These are phyloP conservation scores for Prionace glauca DNA, from an alignment of 2,797 vertebrate species.

Conservation along the genomic window DNA sequence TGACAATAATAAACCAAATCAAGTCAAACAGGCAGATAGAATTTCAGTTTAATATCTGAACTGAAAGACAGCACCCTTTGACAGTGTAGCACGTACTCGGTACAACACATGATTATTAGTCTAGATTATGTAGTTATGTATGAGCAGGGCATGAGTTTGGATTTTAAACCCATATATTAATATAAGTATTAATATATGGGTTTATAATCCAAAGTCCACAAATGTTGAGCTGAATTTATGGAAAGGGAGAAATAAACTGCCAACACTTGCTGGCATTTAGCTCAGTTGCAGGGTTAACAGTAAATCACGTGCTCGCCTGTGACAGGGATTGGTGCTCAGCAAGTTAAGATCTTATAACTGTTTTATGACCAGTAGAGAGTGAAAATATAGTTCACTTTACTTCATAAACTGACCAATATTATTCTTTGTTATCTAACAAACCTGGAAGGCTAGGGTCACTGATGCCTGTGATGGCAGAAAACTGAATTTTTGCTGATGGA, in stretches of 20 bases:
- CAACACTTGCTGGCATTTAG: not conserved
- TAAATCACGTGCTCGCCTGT: not conserved
- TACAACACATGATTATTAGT: not conserved
- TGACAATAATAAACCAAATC: too few relatives aligned
- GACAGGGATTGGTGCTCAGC: not conserved
- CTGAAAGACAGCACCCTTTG: not conserved
- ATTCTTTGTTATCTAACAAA: not conserved
- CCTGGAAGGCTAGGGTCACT: not conserved
- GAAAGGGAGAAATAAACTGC: not conserved
- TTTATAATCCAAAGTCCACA: not conserved
- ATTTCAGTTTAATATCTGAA: not conserved
- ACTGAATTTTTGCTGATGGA: not conserved
- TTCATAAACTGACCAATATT: not conserved
- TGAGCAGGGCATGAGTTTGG: not conserved
- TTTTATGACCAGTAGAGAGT: not conserved
- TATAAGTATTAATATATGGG: not conserved
- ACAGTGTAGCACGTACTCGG: not conserved
- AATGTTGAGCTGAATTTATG: not conserved
- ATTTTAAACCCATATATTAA: too few relatives aligned
- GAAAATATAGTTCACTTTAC: not conserved
- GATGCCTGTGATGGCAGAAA: not conserved
- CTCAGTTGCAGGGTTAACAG: not conserved
- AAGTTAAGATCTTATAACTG: not conserved
- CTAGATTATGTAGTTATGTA: not conserved
- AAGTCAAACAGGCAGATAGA: not conserved